These are phyloP conservation scores for Rhea pennata DNA, from an alignment of 2,113 vertebrate species.

Conservation along the genomic window DNA sequence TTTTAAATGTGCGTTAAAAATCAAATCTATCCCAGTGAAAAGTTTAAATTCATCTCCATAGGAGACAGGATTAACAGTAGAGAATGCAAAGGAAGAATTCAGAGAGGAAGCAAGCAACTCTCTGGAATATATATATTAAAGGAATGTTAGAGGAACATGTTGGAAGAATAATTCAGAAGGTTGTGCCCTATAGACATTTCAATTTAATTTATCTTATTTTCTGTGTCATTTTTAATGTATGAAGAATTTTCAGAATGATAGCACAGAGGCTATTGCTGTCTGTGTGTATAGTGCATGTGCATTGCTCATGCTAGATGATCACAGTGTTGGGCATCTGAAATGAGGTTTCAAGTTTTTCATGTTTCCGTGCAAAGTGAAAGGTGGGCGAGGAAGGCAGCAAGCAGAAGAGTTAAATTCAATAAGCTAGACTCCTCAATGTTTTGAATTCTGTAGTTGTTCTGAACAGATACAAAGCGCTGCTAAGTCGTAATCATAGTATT, in stretches of 20 bases:
- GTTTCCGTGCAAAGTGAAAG: not conserved
- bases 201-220: not conserved
- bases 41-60: not conserved
- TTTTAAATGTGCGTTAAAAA: not conserved
- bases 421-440: not conserved
- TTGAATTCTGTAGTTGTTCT: not conserved
- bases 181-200: not conserved
- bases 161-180: not conserved
- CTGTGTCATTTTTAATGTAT: not conserved
- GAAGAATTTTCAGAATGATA: not conserved
- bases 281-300: fast-evolving
- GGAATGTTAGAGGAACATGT: not conserved
- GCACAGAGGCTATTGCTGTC: not conserved
- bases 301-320: not conserved
- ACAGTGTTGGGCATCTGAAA: not conserved
- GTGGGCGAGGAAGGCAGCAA: not conserved
- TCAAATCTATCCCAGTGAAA: not conserved
- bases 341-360: not conserved
- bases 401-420: not conserved
- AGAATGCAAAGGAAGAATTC: not conserved
- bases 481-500: not conserved
- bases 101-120: not conserved
- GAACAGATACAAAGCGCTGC: not conserved
- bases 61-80: not conserved
- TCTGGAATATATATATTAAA: not conserved